These are phyloP conservation scores for Hyppa rectilinea DNA, from an alignment of 2,888 invertebrate genomes.

Conservation along the genomic window DNA sequence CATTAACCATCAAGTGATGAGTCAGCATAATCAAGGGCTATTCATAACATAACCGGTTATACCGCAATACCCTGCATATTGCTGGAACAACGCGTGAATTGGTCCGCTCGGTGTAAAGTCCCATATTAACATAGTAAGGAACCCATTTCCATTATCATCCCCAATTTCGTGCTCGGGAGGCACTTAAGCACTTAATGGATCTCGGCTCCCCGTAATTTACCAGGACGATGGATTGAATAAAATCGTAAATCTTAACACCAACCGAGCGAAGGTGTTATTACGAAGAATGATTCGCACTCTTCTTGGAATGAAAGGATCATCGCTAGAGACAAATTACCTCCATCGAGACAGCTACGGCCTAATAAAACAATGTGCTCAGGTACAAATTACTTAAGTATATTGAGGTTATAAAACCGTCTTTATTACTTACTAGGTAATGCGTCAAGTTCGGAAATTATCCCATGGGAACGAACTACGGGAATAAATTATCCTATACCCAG, in stretches of 20 bases:
- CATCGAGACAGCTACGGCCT: slow-evolving; percentile 59
- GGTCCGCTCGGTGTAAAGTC: slow-evolving; percentile 80
- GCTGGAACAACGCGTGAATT: slow-evolving; percentile 82
- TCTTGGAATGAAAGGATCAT: slow-evolving; percentile 75
- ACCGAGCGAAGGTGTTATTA: slow-evolving; percentile 84
- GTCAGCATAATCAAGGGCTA: slow-evolving; percentile 67
- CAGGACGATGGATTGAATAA: slow-evolving; percentile 89
- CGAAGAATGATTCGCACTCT: slow-evolving; percentile 83
- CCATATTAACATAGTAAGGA: slow-evolving; percentile 89
- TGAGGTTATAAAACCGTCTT: slow-evolving; percentile 43
- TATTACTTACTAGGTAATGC: too few relatives aligned
- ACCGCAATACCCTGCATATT: slow-evolving; percentile 76
- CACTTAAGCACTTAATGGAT: slow-evolving; percentile 90
- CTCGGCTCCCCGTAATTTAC: slow-evolving; percentile 88
- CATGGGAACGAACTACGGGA: too few relatives aligned
- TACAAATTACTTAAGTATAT: slow-evolving; percentile 54
- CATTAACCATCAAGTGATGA: slow-evolving; percentile 61
- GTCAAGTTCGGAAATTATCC: too few relatives aligned
- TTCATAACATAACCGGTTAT: slow-evolving; percentile 73
- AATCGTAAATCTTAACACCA: slow-evolving; percentile 89
- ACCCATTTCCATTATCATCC: slow-evolving; percentile 90
- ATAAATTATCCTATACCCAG: too few relatives aligned
- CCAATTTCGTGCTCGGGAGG: slow-evolving; percentile 89
- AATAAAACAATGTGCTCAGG: slow-evolving; percentile 64
- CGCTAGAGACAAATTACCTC: slow-evolving; percentile 72